Evolutionary conservation across 2,888 invertebrate species (phyloP), one percentile per base, ranked within the genome.

Genomic region (Mycalesis mineus): DNA sequence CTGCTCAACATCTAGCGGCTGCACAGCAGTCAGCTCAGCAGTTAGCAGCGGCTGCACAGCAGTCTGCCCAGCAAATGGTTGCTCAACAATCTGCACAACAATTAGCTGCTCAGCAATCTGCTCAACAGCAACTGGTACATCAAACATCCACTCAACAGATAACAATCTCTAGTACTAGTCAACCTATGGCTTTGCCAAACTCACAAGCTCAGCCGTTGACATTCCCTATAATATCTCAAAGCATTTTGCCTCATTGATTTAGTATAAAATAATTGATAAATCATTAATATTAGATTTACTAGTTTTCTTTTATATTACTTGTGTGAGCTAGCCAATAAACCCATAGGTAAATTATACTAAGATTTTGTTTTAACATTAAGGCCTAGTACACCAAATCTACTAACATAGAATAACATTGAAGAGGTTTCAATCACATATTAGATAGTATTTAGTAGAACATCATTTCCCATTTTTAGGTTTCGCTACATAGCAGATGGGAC

Each of bases 211-310:
- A 88, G 72, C 68, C 87, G 28, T 80, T 89, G 57, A 81, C 84
- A 74, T 90, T 88, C 71, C 88, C 89, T 41, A 90, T 89, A 65
- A 89, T 89, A 69, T 87, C 89, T 41, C 89, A 90, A 68, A 89
- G 82, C 67, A 89, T 89, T 66, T 71, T 89, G 62, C 89, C 89
- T 49, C 89, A 89, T 72, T 89, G 68, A 75, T 42, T 45, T 55
- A 22, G 22, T 5, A 4, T 33, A 36, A 22, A 28, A 41, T 42
- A 14, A 37, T 29, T 37, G 31, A 52, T 4, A 33, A 51, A 14
- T 11, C 47, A 22, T 44, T n/a, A 33, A 14, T 31, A 8, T 42
- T 11, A 36, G 14, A 1, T 14, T 4, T 14, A 39, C 14, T 39
- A n/a, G 11, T 11, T 37, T 37, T n/a, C 1, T 37, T 1, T 4